Percentiles rank a stretch among this genome's conserved stretches.
Evolutionary conservation across 2,888 invertebrate species (phyloP).

Genomic region (Catonia carolina): DNA sequence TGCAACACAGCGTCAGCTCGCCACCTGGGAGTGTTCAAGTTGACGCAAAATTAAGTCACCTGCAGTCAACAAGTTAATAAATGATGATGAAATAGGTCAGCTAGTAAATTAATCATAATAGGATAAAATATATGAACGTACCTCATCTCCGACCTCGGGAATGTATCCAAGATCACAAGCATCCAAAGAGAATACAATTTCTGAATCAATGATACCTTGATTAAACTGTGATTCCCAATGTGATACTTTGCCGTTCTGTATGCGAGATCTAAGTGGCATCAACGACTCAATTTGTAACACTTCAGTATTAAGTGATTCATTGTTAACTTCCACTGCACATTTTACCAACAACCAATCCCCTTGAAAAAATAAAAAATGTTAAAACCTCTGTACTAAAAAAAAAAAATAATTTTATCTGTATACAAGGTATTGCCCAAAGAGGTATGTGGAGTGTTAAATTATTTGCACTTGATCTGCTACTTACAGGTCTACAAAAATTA

Average conservation of each 20-base stretch:
- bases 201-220: conserved; percentile 52
- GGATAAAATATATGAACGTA: conserved; percentile 5
- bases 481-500: no score
- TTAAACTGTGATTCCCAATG: conserved; percentile 40
- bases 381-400: no score
- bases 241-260: conserved; percentile 48
- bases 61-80: no score
- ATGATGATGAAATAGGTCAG: no score
- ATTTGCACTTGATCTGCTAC: no score
- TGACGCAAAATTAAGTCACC: no score
- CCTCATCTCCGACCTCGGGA: conserved; percentile 55
- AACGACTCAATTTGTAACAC: conserved; percentile 12
- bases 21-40: no score
- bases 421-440: no score
- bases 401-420: no score
- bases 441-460: no score
- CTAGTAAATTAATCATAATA: no score
- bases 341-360: conserved; percentile 16
- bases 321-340: conserved; percentile 6
- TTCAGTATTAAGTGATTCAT: conserved; percentile 7
- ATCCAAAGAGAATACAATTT: conserved; percentile 54
- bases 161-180: conserved; percentile 49
- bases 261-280: conserved; percentile 45
- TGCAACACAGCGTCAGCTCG: no score
- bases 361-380: not conserved